Evolutionary conservation across 35 echinoderm and acorn worm species (phyloP).

Genomic region (Ophioderma brevispina): DNA sequence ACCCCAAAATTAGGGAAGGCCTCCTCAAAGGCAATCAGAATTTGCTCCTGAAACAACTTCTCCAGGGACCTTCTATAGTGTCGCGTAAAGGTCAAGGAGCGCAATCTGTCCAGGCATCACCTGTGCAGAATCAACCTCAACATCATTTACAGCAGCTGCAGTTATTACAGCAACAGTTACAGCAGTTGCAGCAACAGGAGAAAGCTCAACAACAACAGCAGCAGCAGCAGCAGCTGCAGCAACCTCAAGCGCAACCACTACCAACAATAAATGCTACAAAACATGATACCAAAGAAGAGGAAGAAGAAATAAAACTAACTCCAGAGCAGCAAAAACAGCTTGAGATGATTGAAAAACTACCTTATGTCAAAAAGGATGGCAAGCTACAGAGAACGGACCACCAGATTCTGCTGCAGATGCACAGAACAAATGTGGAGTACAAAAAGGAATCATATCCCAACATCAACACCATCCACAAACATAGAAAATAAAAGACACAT

Average conservation of each 20-base stretch:
- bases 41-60: constrained; percentile 79
- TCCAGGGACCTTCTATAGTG: constrained; percentile 78
- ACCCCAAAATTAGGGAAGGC: background rate
- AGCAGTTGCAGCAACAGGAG: constrained; percentile 1
- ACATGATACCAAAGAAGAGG: constrained; percentile 52
- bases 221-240: background rate
- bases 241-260: background rate
- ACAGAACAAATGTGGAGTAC: constrained; percentile 44
- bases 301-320: constrained; percentile 71
- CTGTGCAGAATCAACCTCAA: background rate
- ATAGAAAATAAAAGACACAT: constrained; percentile 35
- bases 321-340: constrained; percentile 94
- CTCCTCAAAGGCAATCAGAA: constrained; percentile 62
- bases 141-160: constrained; percentile 15
- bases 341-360: constrained; percentile 92
- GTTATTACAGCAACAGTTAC: background rate
- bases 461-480: constrained; percentile 7
- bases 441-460: constrained; percentile 31
- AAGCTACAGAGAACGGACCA: constrained; percentile 83
- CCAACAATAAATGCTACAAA: background rate
- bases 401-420: constrained; percentile 83
- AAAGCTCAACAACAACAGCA: background rate
- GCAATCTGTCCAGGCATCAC: background rate
- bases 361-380: constrained; percentile 94
- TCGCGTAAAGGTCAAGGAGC: background rate